Base-by-base conservation (phyloP, 2,113 vertebrate genomes). In the Antidorcas marsupialis region DNA sequence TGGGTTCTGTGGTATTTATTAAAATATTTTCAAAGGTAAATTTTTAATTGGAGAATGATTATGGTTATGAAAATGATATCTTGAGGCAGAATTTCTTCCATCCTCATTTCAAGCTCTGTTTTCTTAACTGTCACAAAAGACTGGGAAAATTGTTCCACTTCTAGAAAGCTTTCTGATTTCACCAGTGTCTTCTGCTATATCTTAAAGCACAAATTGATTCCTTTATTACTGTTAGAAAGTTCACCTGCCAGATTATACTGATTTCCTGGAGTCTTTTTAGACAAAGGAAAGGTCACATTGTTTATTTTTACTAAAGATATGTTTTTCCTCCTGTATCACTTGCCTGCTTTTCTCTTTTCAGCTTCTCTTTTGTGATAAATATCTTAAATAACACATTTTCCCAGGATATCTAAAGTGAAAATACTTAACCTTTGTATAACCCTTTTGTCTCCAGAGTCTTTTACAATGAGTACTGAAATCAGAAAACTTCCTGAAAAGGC, bases 171-270 rank as follows among this genome's bases (percentile, higher is more conserved):
- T 97, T 96, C 43, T 97, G 83, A 79, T 97, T 96, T 97, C 23
- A 96, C 74, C 87, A 87, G 55, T 15, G 53, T 97, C 52, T 95
- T 97, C 47, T 97, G 74, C 45, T 95, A 50, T 97, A 96, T 94
- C 91, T 90, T 98, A 95, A 97, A 96, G 95, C 88, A 95, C 47
- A 97, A 90, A 97, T 96, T 96, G 93, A 96, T 97, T 97, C 93
- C 74, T 97, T 96, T 97, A 64, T 96, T 89, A 33, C 36, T 95
- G 23, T 98, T 98, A 83, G 92, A 98, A 98, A 97, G 95, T 97
- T 97, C 95, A 97, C 52, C 57, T 97, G 93, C 67, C 97, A 96
- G 91, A 98, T 81, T 96, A 85, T 60, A 60, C 81, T 95, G 97
- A 95, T 98, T 97, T 97, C 60, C 95, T 12, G n/a, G 86, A 95